A percentile compares a stretch with the other conserved stretches of the same genome.
Evolutionary conservation across 2,113 vertebrate species (phyloP).

Genomic region (Muscicapa adusta): DNA sequence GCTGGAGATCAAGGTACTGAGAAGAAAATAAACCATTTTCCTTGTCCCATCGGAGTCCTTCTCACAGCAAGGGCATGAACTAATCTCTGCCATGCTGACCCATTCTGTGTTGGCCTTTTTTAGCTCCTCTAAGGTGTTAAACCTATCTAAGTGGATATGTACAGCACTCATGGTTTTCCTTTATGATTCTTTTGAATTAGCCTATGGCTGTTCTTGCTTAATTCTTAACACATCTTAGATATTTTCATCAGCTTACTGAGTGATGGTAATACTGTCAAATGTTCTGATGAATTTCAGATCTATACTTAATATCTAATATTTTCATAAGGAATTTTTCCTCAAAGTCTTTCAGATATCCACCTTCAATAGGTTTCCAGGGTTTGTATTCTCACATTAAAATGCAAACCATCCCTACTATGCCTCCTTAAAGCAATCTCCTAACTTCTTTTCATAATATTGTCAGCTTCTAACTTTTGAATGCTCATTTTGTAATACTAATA

Average conservation of each 20-base stretch:
- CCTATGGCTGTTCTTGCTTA: background rate
- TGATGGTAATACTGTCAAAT: background rate
- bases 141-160: background rate
- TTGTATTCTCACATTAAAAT: background rate
- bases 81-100: background rate
- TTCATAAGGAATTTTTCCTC: background rate
- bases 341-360: background rate
- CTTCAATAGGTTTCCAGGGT: background rate
- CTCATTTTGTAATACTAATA: conserved; percentile 29
- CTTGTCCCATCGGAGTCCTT: background rate
- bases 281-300: background rate
- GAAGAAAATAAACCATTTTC: background rate
- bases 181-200: background rate
- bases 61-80: background rate
- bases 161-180: background rate
- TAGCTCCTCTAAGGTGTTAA: background rate
- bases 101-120: background rate
- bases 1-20: background rate
- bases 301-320: background rate
- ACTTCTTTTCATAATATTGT: conserved; percentile 25
- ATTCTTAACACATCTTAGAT: background rate
- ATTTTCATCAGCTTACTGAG: background rate
- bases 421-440: background rate
- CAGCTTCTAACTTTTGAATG: conserved; percentile 7
- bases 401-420: background rate